Evolutionary conservation across 2,888 invertebrate genomes (phyloP).

Genomic region (Hypolimnas misippus): DNA sequence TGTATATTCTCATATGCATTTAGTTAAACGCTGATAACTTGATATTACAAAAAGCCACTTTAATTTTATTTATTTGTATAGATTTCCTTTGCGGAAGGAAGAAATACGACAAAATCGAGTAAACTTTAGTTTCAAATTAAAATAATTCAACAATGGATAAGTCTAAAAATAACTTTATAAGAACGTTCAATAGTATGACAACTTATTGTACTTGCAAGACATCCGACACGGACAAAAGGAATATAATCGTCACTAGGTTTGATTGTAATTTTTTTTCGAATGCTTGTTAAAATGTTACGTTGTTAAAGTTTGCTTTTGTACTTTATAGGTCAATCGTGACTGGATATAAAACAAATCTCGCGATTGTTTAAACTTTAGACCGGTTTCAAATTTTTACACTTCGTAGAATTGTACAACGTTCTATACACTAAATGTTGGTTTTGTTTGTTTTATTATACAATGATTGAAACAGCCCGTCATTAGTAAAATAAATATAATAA

Average conservation of each 20-base stretch:
- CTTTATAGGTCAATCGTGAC: constrained; percentile 44
- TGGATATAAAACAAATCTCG: constrained; percentile 37
- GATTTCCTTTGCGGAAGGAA: no score
- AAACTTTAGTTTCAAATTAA: no score
- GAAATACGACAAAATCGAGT: no score
- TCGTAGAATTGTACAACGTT: constrained; percentile 19
- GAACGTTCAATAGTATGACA: not conserved
- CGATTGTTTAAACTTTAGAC: constrained; percentile 35
- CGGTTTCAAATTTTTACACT: constrained; percentile 28
- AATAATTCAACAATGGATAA: not conserved
- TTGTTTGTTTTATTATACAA: not conserved
- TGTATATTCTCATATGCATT: no score
- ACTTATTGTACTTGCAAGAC: constrained; percentile 3
- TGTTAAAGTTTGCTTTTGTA: constrained; percentile 27
- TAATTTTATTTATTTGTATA: no score
- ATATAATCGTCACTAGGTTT: not conserved
- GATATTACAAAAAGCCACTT: no score
- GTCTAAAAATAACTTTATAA: not conserved
- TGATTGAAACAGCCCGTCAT: not conserved
- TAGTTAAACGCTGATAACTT: no score
- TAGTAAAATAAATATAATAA: no score
- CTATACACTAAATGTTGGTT: not conserved
- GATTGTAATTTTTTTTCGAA: constrained; percentile 10
- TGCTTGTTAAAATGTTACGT: constrained; percentile 15
- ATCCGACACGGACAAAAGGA: not conserved